phyloP scores from a whole-genome alignment of 1,140 invertebrate genomes.

The Laupala kohalensis region DNA sequence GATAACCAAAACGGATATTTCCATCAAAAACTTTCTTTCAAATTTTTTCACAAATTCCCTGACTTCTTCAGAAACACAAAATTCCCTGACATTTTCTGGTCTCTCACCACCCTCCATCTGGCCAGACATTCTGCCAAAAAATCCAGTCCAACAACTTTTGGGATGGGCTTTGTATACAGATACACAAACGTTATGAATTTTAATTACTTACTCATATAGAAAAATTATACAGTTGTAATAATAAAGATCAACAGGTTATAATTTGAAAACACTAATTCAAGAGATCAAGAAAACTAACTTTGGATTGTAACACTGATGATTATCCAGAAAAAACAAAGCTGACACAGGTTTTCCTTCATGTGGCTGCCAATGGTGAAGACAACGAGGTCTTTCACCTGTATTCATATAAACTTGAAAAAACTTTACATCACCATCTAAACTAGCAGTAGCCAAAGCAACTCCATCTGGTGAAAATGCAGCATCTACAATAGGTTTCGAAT shows the following conservation, averaged over 20 bases:
- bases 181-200: background rate
- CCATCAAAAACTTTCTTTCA: too few relatives aligned
- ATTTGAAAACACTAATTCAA: background rate
- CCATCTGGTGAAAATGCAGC: conserved; percentile 87
- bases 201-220: background rate
- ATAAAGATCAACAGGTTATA: background rate
- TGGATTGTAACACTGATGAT: conserved; percentile 65
- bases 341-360: conserved; percentile 74
- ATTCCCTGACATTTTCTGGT: too few relatives aligned
- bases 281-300: conserved; percentile 73
- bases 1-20: too few relatives aligned
- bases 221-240: background rate
- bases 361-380: conserved; percentile 81
- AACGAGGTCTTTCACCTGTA: conserved; percentile 49
- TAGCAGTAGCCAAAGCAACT: conserved; percentile 78
- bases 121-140: too few relatives aligned
- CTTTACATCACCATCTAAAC: conserved; percentile 73
- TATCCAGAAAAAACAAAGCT: conserved; percentile 82
- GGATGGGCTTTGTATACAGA: too few relatives aligned
- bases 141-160: too few relatives aligned
- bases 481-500: conserved; percentile 60
- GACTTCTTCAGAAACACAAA: too few relatives aligned
- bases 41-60: too few relatives aligned
- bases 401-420: conserved; percentile 74
- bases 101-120: too few relatives aligned